A percentile compares a stretch with the other conserved stretches of the same genome.
Conservation (phyloP, 2,113 vertebrate genomes). For the Eptesicus fuscus region DNA sequence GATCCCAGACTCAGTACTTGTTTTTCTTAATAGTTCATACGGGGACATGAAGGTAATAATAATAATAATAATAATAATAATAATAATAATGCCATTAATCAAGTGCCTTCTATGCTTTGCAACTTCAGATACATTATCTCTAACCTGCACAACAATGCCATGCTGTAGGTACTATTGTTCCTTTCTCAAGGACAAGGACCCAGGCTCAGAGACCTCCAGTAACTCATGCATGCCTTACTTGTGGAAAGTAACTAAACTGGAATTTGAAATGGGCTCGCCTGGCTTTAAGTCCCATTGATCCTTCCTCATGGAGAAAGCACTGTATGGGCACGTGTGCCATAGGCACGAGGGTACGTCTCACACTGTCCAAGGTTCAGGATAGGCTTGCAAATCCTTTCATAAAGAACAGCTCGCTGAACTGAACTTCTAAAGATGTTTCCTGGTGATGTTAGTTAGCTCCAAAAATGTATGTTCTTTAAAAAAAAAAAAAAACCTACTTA, state of each 20-base stretch:
- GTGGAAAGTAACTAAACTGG: neutral
- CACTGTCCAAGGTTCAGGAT: neutral
- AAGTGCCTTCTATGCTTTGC: neutral
- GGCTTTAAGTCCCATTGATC: neutral
- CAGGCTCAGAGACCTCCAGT: neutral
- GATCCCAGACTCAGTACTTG: neutral
- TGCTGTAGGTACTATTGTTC: neutral
- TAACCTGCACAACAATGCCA: neutral
- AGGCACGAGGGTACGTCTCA: neutral
- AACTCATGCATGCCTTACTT: neutral
- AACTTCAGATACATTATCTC: neutral
- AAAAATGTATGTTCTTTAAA: neutral
- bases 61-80: neutral
- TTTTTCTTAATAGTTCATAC: neutral
- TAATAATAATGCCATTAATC: neutral
- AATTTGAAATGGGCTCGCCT: neutral
- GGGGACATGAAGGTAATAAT: neutral
- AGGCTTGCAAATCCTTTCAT: neutral
- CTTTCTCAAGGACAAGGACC: neutral
- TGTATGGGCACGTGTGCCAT: fast-evolving
- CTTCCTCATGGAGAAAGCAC: neutral
- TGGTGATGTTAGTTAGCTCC: neutral
- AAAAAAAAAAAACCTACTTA: neutral
- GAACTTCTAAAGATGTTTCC: neutral
- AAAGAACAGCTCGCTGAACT: neutral